phyloP scores from a whole-genome alignment of 2,113 vertebrate species.

The Osmerus mordax region DNA sequence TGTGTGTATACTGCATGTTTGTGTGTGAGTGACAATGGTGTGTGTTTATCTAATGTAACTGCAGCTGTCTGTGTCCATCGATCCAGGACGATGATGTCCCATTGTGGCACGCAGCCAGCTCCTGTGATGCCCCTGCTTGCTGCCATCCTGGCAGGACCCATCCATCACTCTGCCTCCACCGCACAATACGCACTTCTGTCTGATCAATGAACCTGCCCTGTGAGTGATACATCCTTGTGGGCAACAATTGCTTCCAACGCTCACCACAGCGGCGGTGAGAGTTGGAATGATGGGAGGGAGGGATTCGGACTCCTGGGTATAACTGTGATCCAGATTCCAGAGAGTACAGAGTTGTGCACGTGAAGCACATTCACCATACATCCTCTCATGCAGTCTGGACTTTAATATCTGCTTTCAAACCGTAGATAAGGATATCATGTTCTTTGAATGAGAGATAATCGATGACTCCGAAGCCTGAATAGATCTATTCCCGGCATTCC shows the following conservation, averaged over 20 bases:
- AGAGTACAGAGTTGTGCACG: no score
- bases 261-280: no score
- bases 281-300: no score
- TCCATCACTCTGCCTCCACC: not conserved
- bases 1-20: no score
- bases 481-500: no score
- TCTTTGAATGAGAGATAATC: no score
- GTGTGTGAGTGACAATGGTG: no score
- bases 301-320: no score
- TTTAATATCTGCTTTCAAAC: no score
- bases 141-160: not conserved
- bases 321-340: no score
- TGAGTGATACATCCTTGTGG: not conserved
- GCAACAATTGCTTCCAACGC: not conserved
- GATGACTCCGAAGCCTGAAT: no score
- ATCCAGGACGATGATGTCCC: constrained; percentile 14
- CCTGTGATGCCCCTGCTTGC: not conserved
- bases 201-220: not conserved
- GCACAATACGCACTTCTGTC: not conserved
- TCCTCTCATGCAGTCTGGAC: not conserved
- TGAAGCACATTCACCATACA: not conserved
- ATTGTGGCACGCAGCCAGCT: not conserved
- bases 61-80: constrained; percentile 24
- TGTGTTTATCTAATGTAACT: not conserved
- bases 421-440: no score